These are phyloP conservation scores for Noctilio leporinus DNA, from an alignment of 2,113 vertebrate species.

Conservation along the genomic window DNA sequence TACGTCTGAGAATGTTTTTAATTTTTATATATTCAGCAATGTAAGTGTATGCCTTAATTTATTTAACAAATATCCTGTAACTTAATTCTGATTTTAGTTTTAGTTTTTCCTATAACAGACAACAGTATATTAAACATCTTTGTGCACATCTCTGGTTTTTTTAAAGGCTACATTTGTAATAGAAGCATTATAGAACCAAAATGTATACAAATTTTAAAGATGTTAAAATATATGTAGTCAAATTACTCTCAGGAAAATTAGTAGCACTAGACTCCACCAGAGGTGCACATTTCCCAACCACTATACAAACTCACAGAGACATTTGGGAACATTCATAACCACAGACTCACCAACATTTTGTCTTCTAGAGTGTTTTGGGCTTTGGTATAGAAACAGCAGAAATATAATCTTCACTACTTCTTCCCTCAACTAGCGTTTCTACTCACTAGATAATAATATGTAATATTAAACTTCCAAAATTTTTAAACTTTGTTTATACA, in stretches of 20 bases:
- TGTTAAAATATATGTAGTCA: not conserved
- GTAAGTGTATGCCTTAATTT: not conserved
- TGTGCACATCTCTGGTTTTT: not conserved
- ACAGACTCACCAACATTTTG: not conserved
- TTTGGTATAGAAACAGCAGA: not conserved
- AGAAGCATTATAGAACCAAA: not conserved
- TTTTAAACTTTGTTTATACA: constrained; percentile 4
- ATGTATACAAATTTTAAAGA: not conserved
- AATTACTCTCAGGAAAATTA: not conserved
- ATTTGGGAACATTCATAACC: not conserved
- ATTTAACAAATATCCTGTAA: not conserved
- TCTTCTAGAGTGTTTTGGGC: not conserved
- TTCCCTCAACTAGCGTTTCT: not conserved
- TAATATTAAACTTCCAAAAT: not conserved
- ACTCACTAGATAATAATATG: not conserved
- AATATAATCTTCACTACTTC: not conserved
- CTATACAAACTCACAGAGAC: not conserved
- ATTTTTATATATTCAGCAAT: not conserved
- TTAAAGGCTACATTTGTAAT: not conserved
- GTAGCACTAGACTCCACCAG: not conserved
- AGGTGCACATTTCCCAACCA: not conserved
- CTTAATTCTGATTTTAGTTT: constrained; percentile 25
- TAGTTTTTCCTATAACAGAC: not conserved
- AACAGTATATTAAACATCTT: not conserved
- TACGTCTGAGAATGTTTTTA: not conserved